phyloP scores from a whole-genome alignment of 2,113 vertebrate species.

The Tachysurus fulvidraco region DNA sequence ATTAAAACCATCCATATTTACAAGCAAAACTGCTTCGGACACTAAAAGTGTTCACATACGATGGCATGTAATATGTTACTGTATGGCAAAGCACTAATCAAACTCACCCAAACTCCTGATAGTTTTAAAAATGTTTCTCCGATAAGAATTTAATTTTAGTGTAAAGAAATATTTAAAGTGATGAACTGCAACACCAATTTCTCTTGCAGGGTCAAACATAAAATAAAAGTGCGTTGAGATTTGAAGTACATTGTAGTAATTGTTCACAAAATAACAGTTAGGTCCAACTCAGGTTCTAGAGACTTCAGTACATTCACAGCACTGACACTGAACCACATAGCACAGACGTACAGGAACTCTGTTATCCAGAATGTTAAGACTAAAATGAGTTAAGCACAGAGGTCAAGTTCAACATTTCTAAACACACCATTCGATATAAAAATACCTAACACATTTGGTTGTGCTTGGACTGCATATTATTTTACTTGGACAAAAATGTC shows the following conservation, averaged over 20 bases:
- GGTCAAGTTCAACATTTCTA: neutral
- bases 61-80: neutral
- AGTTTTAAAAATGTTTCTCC: neutral
- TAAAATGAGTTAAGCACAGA: neutral
- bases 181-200: neutral
- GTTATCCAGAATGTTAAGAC: neutral
- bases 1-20: neutral
- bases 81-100: neutral
- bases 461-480: neutral
- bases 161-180: neutral
- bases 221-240: neutral
- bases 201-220: neutral
- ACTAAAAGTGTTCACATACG: neutral
- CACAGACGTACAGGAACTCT: neutral
- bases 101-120: neutral
- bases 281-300: neutral
- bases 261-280: neutral
- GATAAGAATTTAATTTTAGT: neutral
- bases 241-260: neutral
- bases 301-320: neutral
- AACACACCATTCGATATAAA: neutral
- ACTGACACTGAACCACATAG: neutral
- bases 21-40: neutral
- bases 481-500: constrained; percentile 11
- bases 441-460: neutral